Percentiles rank a stretch among this genome's conserved stretches.
Conservation (phyloP, 2,113 vertebrate species). For the Motacilla alba region DNA sequence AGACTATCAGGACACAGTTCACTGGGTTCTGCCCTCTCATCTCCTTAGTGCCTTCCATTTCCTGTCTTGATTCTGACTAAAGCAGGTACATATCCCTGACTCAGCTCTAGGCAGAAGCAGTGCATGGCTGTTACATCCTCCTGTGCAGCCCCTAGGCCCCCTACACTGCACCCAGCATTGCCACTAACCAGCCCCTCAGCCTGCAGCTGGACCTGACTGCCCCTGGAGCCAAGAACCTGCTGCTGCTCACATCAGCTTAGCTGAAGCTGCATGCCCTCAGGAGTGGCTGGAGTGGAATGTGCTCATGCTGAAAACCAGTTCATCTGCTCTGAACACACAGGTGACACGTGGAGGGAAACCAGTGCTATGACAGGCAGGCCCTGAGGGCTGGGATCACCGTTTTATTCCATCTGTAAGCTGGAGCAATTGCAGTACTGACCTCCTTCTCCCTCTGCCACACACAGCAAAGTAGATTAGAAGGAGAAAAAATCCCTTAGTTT, state of each 20-base stretch:
- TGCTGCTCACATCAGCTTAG: not conserved
- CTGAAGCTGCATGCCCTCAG: not conserved
- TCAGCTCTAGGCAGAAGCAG: not conserved
- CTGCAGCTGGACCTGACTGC: not conserved
- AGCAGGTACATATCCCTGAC: rapidly evolving
- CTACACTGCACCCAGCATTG: rapidly evolving
- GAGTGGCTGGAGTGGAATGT: not conserved
- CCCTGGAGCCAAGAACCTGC: not conserved
- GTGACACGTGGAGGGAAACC: not conserved
- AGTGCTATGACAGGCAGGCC: not conserved
- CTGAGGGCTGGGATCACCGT: not conserved
- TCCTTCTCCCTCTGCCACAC: not conserved
- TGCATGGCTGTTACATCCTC: not conserved
- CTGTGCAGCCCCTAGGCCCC: not conserved
- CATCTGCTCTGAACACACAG: not conserved
- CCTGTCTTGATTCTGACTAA: not conserved
- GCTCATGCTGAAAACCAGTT: not conserved
- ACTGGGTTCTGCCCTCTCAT: not conserved
- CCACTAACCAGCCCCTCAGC: not conserved
- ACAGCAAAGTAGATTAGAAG: not conserved
- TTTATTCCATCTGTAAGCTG: not conserved
- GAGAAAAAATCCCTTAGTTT: not conserved
- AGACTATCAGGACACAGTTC: not conserved
- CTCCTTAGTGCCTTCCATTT: not conserved
- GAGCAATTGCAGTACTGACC: not conserved